These are phyloP conservation scores for Probosciger aterrimus DNA, from an alignment of 2,113 vertebrate species.

Conservation along the genomic window DNA sequence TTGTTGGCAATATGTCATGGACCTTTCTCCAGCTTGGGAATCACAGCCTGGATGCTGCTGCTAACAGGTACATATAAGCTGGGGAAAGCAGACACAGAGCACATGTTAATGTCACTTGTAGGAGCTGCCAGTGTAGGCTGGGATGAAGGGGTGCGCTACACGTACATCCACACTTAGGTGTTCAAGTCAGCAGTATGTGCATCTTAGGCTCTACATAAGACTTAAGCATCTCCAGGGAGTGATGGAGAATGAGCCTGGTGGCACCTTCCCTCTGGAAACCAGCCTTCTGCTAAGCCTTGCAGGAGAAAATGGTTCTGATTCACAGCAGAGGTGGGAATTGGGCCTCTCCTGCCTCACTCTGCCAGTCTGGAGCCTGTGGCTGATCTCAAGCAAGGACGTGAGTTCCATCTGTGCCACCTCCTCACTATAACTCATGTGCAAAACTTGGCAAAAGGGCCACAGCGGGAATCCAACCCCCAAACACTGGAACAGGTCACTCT, in stretches of 20 bases:
- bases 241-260: not conserved
- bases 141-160: fast-evolving
- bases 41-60: not conserved
- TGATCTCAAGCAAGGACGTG: not conserved
- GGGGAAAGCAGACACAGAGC: conserved; percentile 30
- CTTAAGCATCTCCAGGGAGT: fast-evolving
- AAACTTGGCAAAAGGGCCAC: not conserved
- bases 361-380: not conserved
- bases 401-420: not conserved
- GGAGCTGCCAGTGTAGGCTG: not conserved
- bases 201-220: fast-evolving
- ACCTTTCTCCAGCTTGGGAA: not conserved
- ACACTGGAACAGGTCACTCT: not conserved
- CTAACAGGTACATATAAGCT: not conserved
- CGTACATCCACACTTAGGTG: fast-evolving
- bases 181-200: fast-evolving
- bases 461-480: not conserved
- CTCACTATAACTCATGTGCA: not conserved
- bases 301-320: not conserved
- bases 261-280: not conserved
- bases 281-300: not conserved
- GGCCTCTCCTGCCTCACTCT: fast-evolving
- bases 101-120: not conserved
- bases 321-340: not conserved
- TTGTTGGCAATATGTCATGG: not conserved